Conservation (phyloP, 2,797 vertebrate species). For the Prionace glauca region DNA sequence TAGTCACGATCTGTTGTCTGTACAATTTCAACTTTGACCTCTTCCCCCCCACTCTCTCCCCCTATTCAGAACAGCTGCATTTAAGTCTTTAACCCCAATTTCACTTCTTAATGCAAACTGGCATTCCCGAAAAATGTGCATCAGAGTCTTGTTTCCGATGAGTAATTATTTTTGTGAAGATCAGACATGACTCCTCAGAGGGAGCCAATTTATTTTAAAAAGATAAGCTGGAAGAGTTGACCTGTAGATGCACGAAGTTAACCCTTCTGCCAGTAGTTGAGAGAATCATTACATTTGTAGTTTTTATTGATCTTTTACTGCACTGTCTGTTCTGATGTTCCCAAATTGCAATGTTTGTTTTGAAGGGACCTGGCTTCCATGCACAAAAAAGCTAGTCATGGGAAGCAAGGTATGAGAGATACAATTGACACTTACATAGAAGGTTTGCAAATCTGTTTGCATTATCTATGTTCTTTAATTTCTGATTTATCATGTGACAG, state of each 20-base stretch:
- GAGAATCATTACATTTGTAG: neutral
- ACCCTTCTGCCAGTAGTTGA: neutral
- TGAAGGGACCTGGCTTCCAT: neutral
- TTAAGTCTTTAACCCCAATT: neutral
- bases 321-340: neutral
- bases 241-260: neutral
- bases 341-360: neutral
- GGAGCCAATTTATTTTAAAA: neutral
- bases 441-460: too few species aligned
- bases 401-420: neutral
- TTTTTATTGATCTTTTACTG: neutral
- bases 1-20: neutral
- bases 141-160: neutral
- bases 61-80: neutral
- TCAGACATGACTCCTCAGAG: neutral
- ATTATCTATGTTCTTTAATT: neutral
- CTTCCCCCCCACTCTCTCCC: neutral
- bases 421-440: neutral
- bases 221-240: neutral
- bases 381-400: neutral
- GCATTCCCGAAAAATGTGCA: neutral
- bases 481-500: neutral
- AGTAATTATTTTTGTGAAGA: neutral
- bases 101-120: neutral
- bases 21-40: neutral